A percentile compares a stretch with the other conserved stretches of the same genome.
These are phyloP conservation scores for Forbesichthys papilliferus DNA, from an alignment of 2,113 vertebrate species.

Conservation along the genomic window DNA sequence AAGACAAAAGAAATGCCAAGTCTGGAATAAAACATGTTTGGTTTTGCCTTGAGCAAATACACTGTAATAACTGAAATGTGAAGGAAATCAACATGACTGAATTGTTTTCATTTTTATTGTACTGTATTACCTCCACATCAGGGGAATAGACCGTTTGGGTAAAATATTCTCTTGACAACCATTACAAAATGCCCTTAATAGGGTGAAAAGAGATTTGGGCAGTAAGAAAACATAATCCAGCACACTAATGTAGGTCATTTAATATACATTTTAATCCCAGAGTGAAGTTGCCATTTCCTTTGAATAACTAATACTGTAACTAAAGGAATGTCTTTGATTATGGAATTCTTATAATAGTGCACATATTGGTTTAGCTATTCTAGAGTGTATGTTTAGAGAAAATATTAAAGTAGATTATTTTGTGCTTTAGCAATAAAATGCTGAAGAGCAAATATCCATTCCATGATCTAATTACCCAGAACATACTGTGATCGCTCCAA, in stretches of 20 bases:
- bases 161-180: slow-evolving; percentile 31
- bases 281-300: slow-evolving; percentile 20
- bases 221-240: slow-evolving; percentile 56
- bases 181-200: slow-evolving; percentile 54
- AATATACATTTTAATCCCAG: slow-evolving; percentile 44
- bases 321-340: background rate
- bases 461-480: background rate
- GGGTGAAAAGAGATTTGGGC: slow-evolving; percentile 54
- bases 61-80: too few relatives aligned
- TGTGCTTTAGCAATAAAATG: background rate
- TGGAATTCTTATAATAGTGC: too few relatives aligned
- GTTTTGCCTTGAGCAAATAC: slow-evolving; percentile 1
- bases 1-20: slow-evolving; percentile 30
- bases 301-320: background rate
- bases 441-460: background rate
- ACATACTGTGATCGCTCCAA: background rate
- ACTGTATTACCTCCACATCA: too few relatives aligned
- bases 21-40: background rate
- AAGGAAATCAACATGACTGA: too few relatives aligned
- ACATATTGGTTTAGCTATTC: background rate
- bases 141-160: slow-evolving; percentile 22
- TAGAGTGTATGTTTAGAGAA: background rate
- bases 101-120: background rate
- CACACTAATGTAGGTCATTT: slow-evolving; percentile 58
- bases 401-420: background rate